phyloP scores from a whole-genome alignment of 1,140 invertebrate species.

The Halotydeus destructor region DNA sequence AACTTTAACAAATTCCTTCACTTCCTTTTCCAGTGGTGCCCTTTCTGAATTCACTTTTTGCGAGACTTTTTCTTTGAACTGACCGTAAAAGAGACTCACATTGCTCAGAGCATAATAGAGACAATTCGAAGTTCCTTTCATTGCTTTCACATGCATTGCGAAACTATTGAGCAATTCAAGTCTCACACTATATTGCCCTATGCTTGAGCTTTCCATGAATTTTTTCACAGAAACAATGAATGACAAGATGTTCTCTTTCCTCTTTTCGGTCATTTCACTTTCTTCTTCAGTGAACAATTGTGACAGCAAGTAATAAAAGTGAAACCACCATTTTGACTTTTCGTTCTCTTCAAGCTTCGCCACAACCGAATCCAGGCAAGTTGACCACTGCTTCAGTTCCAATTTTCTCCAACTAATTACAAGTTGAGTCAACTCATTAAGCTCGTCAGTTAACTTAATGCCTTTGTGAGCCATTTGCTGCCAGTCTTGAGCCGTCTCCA shows the following conservation, averaged over 20 bases:
- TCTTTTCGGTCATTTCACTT: constrained; percentile 14
- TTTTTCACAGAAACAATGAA: constrained; percentile 33
- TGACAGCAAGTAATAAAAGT: constrained; percentile 45
- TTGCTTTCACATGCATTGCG: constrained; percentile 19
- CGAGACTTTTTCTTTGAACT: constrained; percentile 44
- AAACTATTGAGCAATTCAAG: constrained; percentile 54
- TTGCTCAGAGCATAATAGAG: constrained; percentile 49
- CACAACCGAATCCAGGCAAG: constrained; percentile 17
- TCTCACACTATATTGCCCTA: constrained; percentile 60
- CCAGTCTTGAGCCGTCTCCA: constrained; percentile 59
- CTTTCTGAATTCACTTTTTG: constrained; percentile 40
- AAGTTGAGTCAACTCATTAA: constrained; percentile 45
- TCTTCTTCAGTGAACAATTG: constrained; percentile 5
- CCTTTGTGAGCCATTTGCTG: constrained; percentile 66
- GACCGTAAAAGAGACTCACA: constrained; percentile 57
- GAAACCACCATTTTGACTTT: constrained; percentile 64
- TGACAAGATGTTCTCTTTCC: constrained; percentile 18
- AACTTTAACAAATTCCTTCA: constrained; percentile 79
- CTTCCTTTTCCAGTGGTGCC: constrained; percentile 64
- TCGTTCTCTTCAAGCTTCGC: constrained; percentile 4
- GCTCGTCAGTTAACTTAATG: constrained; percentile 51
- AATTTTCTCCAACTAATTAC: constrained; percentile 77
- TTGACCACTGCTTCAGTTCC: constrained; percentile 42
- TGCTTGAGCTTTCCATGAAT: constrained; percentile 59
- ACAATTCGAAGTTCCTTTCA: background rate